Percentiles rank a stretch among this genome's conserved stretches.
These are phyloP conservation scores for Capricornis sumatraensis DNA, from an alignment of 2,113 vertebrate genomes.

Conservation along the genomic window DNA sequence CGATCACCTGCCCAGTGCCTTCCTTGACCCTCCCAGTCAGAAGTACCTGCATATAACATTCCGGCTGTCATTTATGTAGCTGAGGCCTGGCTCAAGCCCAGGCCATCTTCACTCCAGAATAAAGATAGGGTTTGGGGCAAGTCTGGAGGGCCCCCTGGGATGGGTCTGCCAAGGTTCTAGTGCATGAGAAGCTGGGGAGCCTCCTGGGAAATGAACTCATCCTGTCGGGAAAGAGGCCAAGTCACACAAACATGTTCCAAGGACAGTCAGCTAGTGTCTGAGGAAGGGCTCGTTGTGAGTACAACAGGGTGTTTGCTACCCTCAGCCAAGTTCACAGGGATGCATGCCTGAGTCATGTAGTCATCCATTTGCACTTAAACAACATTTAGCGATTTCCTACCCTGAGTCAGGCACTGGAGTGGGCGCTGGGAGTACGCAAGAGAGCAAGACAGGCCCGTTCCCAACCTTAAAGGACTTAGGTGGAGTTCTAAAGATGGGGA, in stretches of 20 bases:
- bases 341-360: not conserved
- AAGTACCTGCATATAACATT: not conserved
- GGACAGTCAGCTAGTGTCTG: not conserved
- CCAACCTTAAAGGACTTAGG: not conserved
- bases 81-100: not conserved
- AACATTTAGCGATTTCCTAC: not conserved
- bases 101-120: not conserved
- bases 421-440: not conserved
- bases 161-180: constrained; percentile 27
- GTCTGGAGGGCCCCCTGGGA: not conserved
- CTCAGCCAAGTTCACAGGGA: constrained; percentile 19
- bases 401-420: not conserved
- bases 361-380: not conserved
- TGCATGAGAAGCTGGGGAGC: not conserved
- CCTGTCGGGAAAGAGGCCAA: constrained; percentile 32
- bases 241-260: constrained; percentile 26
- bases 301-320: not conserved
- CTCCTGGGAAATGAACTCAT: constrained; percentile 56
- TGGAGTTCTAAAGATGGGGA: not conserved
- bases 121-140: not conserved
- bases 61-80: not conserved
- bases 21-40: not conserved
- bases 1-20: not conserved
- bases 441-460: not conserved
- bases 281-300: constrained; percentile 18